Conservation (phyloP, 1,140 invertebrate species). For the Aradophagus sp. region DNA sequence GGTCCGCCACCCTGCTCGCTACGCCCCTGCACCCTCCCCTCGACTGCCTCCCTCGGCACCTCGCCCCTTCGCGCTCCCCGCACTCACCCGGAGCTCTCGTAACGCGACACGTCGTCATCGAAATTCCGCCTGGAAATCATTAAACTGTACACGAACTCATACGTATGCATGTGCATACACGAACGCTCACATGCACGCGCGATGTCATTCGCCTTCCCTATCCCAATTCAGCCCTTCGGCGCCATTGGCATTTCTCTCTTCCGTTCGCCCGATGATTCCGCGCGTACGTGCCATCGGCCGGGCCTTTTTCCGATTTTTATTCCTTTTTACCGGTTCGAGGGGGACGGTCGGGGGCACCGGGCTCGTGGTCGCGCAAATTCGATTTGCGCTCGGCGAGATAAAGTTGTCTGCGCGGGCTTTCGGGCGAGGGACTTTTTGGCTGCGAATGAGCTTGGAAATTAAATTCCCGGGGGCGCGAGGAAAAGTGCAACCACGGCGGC, state of each 20-base stretch:
- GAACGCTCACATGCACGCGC: constrained; percentile 69
- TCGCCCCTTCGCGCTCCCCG: constrained; percentile 22
- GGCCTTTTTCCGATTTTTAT: constrained; percentile 9
- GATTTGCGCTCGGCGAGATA: constrained; percentile 31
- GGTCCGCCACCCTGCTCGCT: constrained; percentile 11
- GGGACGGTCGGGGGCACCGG: no score
- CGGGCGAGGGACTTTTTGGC: constrained; percentile 23
- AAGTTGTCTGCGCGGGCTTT: constrained; percentile 15
- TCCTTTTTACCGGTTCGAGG: no score
- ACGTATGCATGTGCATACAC: constrained; percentile 68
- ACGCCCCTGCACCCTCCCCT: constrained; percentile 23
- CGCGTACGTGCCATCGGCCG: constrained; percentile 25
- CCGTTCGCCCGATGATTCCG: constrained; percentile 36
- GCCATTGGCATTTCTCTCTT: constrained; percentile 45
- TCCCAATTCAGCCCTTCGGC: constrained; percentile 44
- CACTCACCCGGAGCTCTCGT: constrained; percentile 16
- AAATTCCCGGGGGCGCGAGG: constrained; percentile 12
- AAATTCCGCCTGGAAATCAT: constrained; percentile 73
- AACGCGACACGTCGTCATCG: constrained; percentile 67
- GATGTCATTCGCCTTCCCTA: constrained; percentile 55
- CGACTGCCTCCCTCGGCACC: constrained; percentile 7
- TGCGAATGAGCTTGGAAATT: constrained; percentile 27
- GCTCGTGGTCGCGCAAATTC: constrained; percentile 3
- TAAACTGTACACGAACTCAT: constrained; percentile 71
- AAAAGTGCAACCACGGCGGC: constrained; percentile 30